A percentile compares a stretch with the other conserved stretches of the same genome.
These are phyloP conservation scores for Apoda limacodes DNA, from an alignment of 2,888 invertebrate genomes.

Conservation along the genomic window DNA sequence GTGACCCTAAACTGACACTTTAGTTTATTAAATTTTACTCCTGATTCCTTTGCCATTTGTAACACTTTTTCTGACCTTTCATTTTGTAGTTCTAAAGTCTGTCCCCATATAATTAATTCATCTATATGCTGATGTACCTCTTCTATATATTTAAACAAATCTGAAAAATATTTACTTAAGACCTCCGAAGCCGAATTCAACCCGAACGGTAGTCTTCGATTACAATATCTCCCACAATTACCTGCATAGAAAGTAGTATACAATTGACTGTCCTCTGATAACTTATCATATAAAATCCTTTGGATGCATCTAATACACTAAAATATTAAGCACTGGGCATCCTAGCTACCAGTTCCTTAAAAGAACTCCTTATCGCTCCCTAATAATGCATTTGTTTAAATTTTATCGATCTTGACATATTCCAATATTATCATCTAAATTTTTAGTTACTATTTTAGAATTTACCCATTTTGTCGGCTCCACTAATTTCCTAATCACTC, in stretches of 20 bases:
- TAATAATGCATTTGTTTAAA: no score
- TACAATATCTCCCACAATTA: constrained; percentile 10
- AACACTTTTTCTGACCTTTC: constrained; percentile 5
- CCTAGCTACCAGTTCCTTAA: background rate
- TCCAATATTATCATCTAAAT: background rate
- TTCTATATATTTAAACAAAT: constrained; percentile 7
- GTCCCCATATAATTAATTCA: constrained; percentile 10
- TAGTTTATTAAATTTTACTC: constrained; percentile 10
- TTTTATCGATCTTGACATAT: background rate
- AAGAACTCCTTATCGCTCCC: background rate
- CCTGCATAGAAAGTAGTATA: constrained; percentile 11
- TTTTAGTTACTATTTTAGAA: constrained; percentile 1
- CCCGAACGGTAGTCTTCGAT: constrained; percentile 9
- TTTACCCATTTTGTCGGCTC: constrained; percentile 6
- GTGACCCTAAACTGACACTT: constrained; percentile 9
- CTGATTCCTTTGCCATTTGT: constrained; percentile 4
- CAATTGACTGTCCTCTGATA: constrained; percentile 6
- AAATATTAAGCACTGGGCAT: constrained; percentile 7
- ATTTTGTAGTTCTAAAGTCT: constrained; percentile 4
- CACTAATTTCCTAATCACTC: background rate
- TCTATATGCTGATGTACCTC: constrained; percentile 9
- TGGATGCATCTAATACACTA: constrained; percentile 5
- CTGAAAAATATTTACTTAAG: constrained; percentile 8
- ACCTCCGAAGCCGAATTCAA: constrained; percentile 10
- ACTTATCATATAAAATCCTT: constrained; percentile 10